Evolutionary conservation across 1,140 invertebrate genomes (phyloP).

Genomic region (Drosophila busckii): DNA sequence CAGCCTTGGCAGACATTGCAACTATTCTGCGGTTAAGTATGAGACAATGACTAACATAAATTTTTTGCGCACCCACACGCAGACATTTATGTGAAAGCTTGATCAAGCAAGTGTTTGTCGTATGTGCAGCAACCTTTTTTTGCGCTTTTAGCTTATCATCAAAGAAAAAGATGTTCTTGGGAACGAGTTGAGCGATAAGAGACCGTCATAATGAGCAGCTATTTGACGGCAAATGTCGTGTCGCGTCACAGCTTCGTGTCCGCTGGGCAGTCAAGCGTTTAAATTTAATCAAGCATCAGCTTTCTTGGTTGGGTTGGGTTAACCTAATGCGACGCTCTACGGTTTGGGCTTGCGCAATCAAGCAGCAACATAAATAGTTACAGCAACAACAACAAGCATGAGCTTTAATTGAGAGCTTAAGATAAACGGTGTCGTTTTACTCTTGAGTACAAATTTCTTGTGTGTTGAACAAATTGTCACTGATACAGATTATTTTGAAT

Average conservation of each 20-base stretch:
- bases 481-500: too few relatives aligned
- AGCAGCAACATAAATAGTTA: neutral
- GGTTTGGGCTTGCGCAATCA: neutral
- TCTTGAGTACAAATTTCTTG: too few relatives aligned
- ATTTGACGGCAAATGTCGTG: conserved; percentile 19
- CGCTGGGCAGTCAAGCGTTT: conserved; percentile 8
- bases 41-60: conserved; percentile 63
- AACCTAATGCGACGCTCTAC: conserved; percentile 11
- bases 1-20: conserved; percentile 36
- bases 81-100: neutral
- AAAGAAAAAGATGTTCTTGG: conserved; percentile 41
- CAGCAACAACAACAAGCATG: too few relatives aligned
- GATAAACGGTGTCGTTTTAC: too few relatives aligned
- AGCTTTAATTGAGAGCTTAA: neutral
- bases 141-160: conserved; percentile 42
- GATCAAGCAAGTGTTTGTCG: conserved; percentile 44
- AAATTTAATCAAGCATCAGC: conserved; percentile 9
- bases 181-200: too few relatives aligned
- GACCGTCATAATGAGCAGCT: conserved; percentile 21
- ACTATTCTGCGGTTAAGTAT: conserved; percentile 54
- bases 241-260: neutral
- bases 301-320: conserved; percentile 4
- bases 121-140: conserved; percentile 31
- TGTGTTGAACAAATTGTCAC: too few relatives aligned
- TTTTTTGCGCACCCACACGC: conserved; percentile 21